A percentile compares a stretch with the other conserved stretches of the same genome.
These are phyloP conservation scores for Chloebia gouldiae DNA, from an alignment of 2,113 vertebrate species.

Conservation along the genomic window DNA sequence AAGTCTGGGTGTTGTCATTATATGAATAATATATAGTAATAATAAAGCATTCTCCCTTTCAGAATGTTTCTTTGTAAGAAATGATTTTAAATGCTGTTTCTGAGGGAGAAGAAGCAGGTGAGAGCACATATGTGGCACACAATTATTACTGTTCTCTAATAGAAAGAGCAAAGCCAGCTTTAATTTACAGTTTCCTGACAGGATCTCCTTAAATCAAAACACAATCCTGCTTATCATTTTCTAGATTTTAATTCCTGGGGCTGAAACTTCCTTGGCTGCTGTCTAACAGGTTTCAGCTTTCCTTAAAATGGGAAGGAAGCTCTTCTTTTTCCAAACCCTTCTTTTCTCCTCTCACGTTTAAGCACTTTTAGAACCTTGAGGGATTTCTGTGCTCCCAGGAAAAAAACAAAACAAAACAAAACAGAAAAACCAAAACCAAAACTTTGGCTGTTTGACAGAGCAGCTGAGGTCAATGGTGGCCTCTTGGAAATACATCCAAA, in stretches of 20 bases:
- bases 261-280: neutral
- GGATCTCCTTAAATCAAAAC: neutral
- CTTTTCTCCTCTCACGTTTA: neutral
- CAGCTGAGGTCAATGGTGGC: neutral
- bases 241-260: constrained; percentile 1
- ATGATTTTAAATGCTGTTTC: constrained; percentile 1
- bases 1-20: neutral
- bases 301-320: neutral
- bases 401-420: neutral
- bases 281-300: neutral
- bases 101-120: neutral
- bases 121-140: neutral
- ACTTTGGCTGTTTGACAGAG: neutral
- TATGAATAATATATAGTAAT: constrained; percentile 47
- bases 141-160: neutral
- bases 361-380: neutral
- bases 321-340: neutral
- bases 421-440: too few relatives aligned
- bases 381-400: neutral
- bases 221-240: neutral
- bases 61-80: neutral
- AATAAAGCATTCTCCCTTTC: neutral
- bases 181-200: neutral
- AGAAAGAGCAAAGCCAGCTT: neutral
- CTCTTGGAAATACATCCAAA: neutral